These are phyloP conservation scores for Serrognathus titanus DNA, from an alignment of 2,888 invertebrate species.

Conservation along the genomic window DNA sequence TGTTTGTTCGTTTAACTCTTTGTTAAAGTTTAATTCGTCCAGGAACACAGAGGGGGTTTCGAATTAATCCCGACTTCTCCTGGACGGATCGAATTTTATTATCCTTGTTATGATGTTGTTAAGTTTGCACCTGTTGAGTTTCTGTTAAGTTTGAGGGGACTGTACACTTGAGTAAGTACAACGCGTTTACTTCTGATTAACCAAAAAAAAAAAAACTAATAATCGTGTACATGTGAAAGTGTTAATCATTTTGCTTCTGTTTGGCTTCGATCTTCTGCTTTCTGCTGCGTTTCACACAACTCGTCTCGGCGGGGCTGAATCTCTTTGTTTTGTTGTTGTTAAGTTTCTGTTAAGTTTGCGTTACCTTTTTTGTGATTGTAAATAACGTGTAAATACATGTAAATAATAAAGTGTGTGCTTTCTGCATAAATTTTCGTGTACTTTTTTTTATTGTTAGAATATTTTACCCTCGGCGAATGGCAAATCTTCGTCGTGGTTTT, in stretches of 20 bases:
- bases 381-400: constrained; percentile 1
- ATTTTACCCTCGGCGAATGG: no score
- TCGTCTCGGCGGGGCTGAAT: not conserved
- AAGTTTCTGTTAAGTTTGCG: constrained; percentile 12
- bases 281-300: not conserved
- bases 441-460: not conserved
- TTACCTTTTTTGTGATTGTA: constrained; percentile 9
- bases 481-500: no score
- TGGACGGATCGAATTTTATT: not conserved
- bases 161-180: constrained; percentile 23
- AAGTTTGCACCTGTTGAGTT: constrained; percentile 11
- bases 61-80: no score
- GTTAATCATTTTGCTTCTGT: constrained; percentile 1
- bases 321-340: constrained; percentile 12
- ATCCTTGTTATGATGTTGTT: constrained; percentile 1
- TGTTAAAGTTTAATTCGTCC: no score
- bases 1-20: no score
- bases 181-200: constrained; percentile 2
- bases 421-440: not conserved
- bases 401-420: constrained; percentile 4
- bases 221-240: not conserved
- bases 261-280: not conserved
- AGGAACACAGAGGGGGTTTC: no score
- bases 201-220: not conserved
- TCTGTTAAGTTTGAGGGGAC: constrained; percentile 18